Conservation (phyloP, 2,888 invertebrate genomes). For the Meteorus cinctellus region DNA sequence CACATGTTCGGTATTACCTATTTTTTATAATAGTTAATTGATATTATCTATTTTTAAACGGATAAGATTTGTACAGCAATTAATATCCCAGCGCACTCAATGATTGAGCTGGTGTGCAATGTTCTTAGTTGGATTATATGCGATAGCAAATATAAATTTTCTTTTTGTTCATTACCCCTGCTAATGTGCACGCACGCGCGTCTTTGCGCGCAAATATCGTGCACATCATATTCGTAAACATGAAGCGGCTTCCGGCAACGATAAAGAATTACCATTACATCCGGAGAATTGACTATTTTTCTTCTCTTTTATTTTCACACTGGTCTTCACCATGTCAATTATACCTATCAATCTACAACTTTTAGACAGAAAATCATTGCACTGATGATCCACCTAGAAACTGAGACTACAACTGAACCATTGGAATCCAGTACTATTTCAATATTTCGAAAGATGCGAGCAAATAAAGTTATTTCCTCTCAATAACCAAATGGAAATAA, state of each 20-base stretch:
- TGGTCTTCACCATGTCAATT: too few relatives aligned
- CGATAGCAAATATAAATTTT: constrained; percentile 27
- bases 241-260: constrained; percentile 29
- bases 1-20: neutral
- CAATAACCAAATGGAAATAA: neutral
- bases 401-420: too few relatives aligned
- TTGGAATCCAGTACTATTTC: too few relatives aligned
- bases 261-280: constrained; percentile 5
- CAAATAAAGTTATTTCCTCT: too few relatives aligned
- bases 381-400: too few relatives aligned
- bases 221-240: constrained; percentile 32
- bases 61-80: neutral
- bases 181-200: constrained; percentile 25
- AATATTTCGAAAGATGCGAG: too few relatives aligned
- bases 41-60: neutral
- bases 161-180: neutral
- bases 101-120: constrained; percentile 15
- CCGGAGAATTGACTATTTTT: constrained; percentile 16
- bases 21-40: neutral
- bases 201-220: constrained; percentile 12
- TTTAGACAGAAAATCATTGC: too few relatives aligned
- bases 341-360: too few relatives aligned
- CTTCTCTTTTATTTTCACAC: neutral
- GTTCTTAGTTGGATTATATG: neutral
- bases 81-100: constrained; percentile 22